Conservation (phyloP, 2,797 vertebrate species). For the Perdix hodgsoniae region DNA sequence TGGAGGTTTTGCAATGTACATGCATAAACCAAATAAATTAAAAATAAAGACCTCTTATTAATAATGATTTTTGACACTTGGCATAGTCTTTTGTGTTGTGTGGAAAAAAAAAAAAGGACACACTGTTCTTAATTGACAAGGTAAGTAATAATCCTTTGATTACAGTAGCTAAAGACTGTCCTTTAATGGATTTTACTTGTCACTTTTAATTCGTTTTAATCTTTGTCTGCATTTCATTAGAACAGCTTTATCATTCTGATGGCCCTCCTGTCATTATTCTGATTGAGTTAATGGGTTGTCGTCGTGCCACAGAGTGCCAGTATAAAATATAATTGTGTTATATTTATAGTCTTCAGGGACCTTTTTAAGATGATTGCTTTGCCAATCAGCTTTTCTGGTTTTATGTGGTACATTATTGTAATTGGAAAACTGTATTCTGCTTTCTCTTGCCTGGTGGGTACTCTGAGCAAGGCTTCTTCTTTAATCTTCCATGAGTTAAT, state of each 20-base stretch:
- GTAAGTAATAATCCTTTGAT: slow-evolving; percentile 80
- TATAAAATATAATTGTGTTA: slow-evolving; percentile 67
- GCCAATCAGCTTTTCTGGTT: slow-evolving; percentile 72
- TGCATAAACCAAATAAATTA: slow-evolving; percentile 47
- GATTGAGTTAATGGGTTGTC: slow-evolving; percentile 73
- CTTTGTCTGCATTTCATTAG: slow-evolving; percentile 80
- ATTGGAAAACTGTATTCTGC: slow-evolving; percentile 51
- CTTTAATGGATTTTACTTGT: slow-evolving; percentile 80
- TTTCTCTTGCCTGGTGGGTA: slow-evolving; percentile 57
- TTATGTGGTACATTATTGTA: slow-evolving; percentile 64
- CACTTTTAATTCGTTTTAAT: slow-evolving; percentile 82
- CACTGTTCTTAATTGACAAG: slow-evolving; percentile 78
- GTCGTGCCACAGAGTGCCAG: slow-evolving; percentile 39
- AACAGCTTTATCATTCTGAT: slow-evolving; percentile 74
- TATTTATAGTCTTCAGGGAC: slow-evolving; percentile 68
- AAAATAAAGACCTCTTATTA: slow-evolving; percentile 33
- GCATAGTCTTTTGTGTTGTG: slow-evolving; percentile 42
- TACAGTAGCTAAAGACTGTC: slow-evolving; percentile 78
- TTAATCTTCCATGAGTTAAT: slow-evolving; percentile 80
- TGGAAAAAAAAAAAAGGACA: slow-evolving; percentile 48
- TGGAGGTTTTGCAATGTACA: background rate
- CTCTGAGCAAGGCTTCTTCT: slow-evolving; percentile 64
- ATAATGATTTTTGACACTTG: slow-evolving; percentile 54
- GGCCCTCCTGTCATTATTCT: slow-evolving; percentile 69
- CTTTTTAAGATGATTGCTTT: slow-evolving; percentile 74